phyloP scores from a whole-genome alignment of 30 jellyfish, hydroid and myxozoan species.

The Chrysaora quinquecirrha region DNA sequence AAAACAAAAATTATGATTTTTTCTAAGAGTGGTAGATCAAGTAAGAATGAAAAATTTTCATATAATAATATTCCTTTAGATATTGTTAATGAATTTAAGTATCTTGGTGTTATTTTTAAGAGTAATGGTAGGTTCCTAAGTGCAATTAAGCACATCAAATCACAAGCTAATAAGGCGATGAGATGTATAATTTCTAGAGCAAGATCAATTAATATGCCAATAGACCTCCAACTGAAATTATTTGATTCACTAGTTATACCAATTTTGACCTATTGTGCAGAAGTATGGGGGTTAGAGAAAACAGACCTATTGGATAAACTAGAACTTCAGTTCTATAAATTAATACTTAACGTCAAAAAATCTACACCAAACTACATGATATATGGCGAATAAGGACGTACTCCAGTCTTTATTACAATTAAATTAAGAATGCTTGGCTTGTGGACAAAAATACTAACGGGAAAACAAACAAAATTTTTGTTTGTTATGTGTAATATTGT shows the following conservation, averaged over 20 bases:
- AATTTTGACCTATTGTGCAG: constrained; percentile 15
- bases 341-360: constrained; percentile 1
- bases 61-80: constrained; percentile 3
- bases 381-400: background rate
- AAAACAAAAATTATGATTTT: constrained; percentile 17
- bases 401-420: background rate
- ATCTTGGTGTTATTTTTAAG: constrained; percentile 8
- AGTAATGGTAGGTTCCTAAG: constrained; percentile 27
- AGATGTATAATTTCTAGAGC: constrained; percentile 17
- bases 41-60: background rate
- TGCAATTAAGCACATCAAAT: constrained; percentile 13
- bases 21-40: constrained; percentile 16
- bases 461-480: background rate
- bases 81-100: background rate
- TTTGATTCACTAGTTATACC: constrained; percentile 18
- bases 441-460: background rate
- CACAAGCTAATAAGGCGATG: constrained; percentile 42
- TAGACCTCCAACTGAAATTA: constrained; percentile 17
- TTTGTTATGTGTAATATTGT: no score
- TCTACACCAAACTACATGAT: background rate
- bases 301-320: background rate
- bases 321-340: constrained; percentile 7
- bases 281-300: constrained; percentile 28
- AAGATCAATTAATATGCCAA: constrained; percentile 10
- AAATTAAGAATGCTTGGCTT: background rate